Evolutionary conservation across 37 sponge, comb jelly and placozoan species (phyloP).

Genomic region (Geodia barretti): DNA sequence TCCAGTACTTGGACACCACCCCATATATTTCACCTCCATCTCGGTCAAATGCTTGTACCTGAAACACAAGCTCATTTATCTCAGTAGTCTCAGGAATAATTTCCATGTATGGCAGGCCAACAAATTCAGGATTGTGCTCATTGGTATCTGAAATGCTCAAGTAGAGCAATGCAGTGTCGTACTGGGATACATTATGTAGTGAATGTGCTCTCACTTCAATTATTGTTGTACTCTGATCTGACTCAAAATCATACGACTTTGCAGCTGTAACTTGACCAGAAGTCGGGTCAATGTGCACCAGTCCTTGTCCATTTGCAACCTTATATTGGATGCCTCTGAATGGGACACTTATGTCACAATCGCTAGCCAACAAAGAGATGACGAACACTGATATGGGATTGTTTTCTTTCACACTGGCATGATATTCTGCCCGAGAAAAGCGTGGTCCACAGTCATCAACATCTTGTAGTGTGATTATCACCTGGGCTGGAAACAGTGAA

Average conservation of each 20-base stretch:
- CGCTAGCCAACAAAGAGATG: conserved; percentile 22
- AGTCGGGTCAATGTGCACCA: conserved; percentile 29
- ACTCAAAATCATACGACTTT: conserved; percentile 32
- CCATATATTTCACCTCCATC: conserved; percentile 55
- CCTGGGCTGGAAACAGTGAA: conserved; percentile 33
- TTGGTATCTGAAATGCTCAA: conserved; percentile 42
- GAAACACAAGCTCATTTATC: conserved; percentile 10
- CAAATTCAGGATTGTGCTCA: conserved; percentile 51
- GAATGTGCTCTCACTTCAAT: conserved; percentile 39
- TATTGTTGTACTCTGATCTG: not conserved
- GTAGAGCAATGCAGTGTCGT: conserved; percentile 23
- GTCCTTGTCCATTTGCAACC: conserved; percentile 1
- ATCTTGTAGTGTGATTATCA: conserved; percentile 59
- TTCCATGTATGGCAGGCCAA: conserved; percentile 1
- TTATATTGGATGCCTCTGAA: conserved; percentile 31
- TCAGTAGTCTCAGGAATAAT: conserved; percentile 43
- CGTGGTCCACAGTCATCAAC: conserved; percentile 55
- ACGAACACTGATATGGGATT: conserved; percentile 13
- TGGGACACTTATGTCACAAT: conserved; percentile 45
- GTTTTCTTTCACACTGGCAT: conserved; percentile 30
- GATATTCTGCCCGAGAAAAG: conserved; percentile 15
- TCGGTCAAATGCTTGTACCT: conserved; percentile 32
- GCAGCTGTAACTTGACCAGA: conserved; percentile 27
- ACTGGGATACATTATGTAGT: not conserved
- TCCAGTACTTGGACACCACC: conserved; percentile 13